A percentile compares a stretch with the other conserved stretches of the same genome.
Evolutionary conservation across 2,888 invertebrate genomes (phyloP).

Genomic region (Melipona bicolor): DNA sequence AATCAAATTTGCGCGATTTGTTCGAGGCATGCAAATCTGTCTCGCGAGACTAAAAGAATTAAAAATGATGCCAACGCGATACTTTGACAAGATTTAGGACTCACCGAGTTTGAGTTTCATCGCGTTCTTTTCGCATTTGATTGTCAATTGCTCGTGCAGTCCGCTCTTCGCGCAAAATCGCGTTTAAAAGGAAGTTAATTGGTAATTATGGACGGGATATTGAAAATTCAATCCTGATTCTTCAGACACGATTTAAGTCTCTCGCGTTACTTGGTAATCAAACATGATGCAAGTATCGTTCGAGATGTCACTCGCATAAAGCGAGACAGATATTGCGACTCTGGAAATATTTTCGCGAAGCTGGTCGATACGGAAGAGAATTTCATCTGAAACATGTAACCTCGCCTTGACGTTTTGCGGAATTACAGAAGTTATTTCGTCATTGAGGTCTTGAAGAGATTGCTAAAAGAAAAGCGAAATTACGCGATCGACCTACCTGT

Average conservation of each 20-base stretch:
- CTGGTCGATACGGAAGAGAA: neutral
- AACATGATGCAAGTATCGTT: neutral
- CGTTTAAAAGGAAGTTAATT: neutral
- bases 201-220: slow-evolving; percentile 11
- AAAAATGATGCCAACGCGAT: too few species aligned
- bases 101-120: too few species aligned
- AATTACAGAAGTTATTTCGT: neutral
- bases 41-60: too few species aligned
- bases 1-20: neutral
- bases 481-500: slow-evolving; percentile 66
- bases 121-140: neutral
- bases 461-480: neutral
- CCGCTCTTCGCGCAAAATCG: neutral
- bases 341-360: neutral
- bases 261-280: slow-evolving; percentile 17
- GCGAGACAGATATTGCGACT: neutral
- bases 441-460: neutral
- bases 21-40: neutral
- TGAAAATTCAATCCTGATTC: slow-evolving; percentile 1
- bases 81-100: neutral
- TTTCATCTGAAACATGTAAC: neutral
- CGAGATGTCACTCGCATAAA: neutral
- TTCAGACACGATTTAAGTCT: slow-evolving; percentile 25
- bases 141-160: neutral
- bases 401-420: neutral